phyloP scores from a whole-genome alignment of 2,888 invertebrate genomes.

The Diarsia mendica region DNA sequence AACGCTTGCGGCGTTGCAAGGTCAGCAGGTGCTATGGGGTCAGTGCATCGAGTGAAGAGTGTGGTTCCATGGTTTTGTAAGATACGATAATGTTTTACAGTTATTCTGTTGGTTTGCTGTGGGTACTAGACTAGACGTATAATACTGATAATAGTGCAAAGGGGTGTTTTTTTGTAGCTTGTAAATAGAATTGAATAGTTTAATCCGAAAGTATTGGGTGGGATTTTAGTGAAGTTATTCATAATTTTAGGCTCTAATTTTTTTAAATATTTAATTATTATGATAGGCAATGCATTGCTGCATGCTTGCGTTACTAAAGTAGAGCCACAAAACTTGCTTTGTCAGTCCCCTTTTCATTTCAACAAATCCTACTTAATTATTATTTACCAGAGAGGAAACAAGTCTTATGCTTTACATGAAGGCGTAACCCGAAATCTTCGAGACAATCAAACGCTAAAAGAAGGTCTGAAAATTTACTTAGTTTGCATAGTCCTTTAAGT shows the following conservation, averaged over 20 bases:
- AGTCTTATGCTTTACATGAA: background rate
- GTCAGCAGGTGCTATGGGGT: conserved; percentile 84
- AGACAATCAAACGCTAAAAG: background rate
- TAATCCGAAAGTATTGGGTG: too few species aligned
- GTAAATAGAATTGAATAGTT: too few species aligned
- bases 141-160: too few species aligned
- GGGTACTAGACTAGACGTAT: too few species aligned
- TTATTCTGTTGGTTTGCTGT: background rate
- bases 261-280: too few species aligned
- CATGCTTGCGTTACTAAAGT: background rate
- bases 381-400: background rate
- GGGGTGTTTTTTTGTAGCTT: too few species aligned
- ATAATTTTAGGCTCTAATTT: too few species aligned
- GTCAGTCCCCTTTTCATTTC: too few species aligned
- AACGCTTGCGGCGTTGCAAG: conserved; percentile 78
- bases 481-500: background rate
- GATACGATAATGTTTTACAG: conserved; percentile 56
- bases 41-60: conserved; percentile 81
- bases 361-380: background rate
- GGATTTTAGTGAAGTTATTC: too few species aligned
- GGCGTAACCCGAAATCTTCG: background rate
- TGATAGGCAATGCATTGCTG: background rate
- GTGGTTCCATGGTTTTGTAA: conserved; percentile 68
- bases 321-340: background rate
- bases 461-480: too few species aligned